Conservation (phyloP, 2,888 invertebrate species). For the Aphidoletes aphidimyza region DNA sequence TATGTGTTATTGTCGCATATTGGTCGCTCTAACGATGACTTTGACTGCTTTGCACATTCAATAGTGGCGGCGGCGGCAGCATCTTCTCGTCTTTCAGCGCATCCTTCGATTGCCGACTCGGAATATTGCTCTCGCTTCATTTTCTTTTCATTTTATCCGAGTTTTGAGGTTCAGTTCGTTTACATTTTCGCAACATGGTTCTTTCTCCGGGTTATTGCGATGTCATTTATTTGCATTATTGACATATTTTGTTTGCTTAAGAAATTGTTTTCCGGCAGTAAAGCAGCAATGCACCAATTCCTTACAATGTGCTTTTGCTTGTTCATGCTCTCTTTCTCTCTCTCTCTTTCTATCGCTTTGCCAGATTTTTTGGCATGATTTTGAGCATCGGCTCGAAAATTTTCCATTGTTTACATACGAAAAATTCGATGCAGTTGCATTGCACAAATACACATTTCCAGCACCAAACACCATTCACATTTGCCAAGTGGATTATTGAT, state of each 20-base stretch:
- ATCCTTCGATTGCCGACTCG: background rate
- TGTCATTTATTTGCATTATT: slow-evolving; percentile 31
- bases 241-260: slow-evolving; percentile 31
- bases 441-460: background rate
- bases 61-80: no score
- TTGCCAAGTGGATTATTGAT: background rate
- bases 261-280: slow-evolving; percentile 21
- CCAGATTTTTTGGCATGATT: no score
- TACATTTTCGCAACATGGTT: slow-evolving; percentile 22
- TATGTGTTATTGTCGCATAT: background rate
- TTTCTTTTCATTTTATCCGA: slow-evolving; percentile 3
- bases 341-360: no score
- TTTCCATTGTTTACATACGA: no score
- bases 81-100: no score
- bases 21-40: background rate
- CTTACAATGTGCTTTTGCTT: background rate
- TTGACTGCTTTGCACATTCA: background rate
- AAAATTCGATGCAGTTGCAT: background rate
- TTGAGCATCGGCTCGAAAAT: no score
- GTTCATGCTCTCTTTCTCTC: no score
- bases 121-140: background rate
- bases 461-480: no score
- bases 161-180: background rate
- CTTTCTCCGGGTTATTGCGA: slow-evolving; percentile 18
- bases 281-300: slow-evolving; percentile 7